Percentiles rank a stretch among this genome's conserved stretches.
Conservation (phyloP, 2,888 invertebrate species). For the Dicycla oo region DNA sequence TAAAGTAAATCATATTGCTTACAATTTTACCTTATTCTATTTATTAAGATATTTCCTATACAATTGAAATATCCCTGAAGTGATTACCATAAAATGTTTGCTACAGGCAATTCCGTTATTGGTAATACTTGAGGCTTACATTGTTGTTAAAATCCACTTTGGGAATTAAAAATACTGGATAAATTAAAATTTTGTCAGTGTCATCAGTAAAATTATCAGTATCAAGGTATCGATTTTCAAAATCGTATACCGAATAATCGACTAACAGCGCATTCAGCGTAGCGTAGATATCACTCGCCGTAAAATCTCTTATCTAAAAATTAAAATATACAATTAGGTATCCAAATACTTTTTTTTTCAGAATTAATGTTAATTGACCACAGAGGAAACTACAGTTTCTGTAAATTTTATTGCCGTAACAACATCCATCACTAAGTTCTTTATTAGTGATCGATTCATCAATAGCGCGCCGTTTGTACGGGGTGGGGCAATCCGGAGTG, state of each 20-base stretch:
- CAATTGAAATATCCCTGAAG: slow-evolving; percentile 54
- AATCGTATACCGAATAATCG: slow-evolving; percentile 45
- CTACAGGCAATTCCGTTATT: slow-evolving; percentile 59
- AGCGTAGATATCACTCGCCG: slow-evolving; percentile 30
- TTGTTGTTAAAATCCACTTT: slow-evolving; percentile 42
- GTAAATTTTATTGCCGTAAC: slow-evolving; percentile 69
- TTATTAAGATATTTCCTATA: slow-evolving; percentile 62
- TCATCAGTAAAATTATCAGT: slow-evolving; percentile 27
- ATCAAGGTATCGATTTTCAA: slow-evolving; percentile 44
- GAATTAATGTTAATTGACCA: slow-evolving; percentile 71
- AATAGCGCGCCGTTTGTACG: slow-evolving; percentile 25
- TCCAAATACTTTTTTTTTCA: slow-evolving; percentile 62
- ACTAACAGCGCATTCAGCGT: slow-evolving; percentile 17
- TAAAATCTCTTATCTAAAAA: slow-evolving; percentile 53
- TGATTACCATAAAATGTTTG: slow-evolving; percentile 55
- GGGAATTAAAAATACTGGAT: slow-evolving; percentile 56
- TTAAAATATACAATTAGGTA: slow-evolving; percentile 56
- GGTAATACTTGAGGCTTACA: slow-evolving; percentile 29
- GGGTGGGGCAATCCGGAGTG: slow-evolving; percentile 1
- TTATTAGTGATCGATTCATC: slow-evolving; percentile 35
- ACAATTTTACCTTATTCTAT: slow-evolving; percentile 68
- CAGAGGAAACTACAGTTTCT: slow-evolving; percentile 62
- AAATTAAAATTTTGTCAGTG: slow-evolving; percentile 41
- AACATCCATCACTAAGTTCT: slow-evolving; percentile 11
- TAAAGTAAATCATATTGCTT: slow-evolving; percentile 68